Percentiles rank a stretch among this genome's conserved stretches.
Conservation (phyloP, 2,113 vertebrate species). For the Stomatorhinus ivindoensis region DNA sequence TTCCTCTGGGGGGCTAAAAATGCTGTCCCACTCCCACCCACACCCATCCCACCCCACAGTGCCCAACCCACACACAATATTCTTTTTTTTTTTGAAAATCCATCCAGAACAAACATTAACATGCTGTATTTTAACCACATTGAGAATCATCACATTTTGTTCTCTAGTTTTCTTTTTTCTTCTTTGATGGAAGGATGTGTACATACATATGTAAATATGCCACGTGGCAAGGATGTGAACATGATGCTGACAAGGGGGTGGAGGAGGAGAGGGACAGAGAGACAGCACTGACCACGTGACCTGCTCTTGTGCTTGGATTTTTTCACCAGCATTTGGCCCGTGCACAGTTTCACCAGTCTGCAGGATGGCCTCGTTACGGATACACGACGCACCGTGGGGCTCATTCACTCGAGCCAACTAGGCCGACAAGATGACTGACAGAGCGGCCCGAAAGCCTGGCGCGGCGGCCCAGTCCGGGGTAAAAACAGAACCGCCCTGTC, state of each 20-base stretch:
- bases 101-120: constrained; percentile 61
- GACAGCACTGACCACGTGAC: constrained; percentile 37
- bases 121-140: constrained; percentile 60
- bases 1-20: neutral
- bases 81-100: constrained; percentile 54
- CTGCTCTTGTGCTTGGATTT: constrained; percentile 60
- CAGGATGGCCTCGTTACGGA: neutral
- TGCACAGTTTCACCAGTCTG: constrained; percentile 20
- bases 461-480: neutral
- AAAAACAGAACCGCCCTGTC: neutral
- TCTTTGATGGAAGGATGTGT: constrained; percentile 58
- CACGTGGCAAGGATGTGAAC: constrained; percentile 36
- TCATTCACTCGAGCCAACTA: neutral
- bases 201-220: constrained; percentile 57
- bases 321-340: constrained; percentile 38
- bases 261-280: constrained; percentile 21
- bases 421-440: neutral
- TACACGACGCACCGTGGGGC: no score
- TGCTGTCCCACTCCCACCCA: constrained; percentile 2
- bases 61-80: constrained; percentile 41
- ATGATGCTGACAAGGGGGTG: constrained; percentile 24
- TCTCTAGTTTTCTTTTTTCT: constrained; percentile 43
- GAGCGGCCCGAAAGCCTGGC: neutral
- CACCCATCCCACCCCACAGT: constrained; percentile 17
- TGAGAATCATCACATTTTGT: constrained; percentile 57